These are phyloP conservation scores for Carassius auratus DNA, from an alignment of 2,113 vertebrate genomes.

Conservation along the genomic window DNA sequence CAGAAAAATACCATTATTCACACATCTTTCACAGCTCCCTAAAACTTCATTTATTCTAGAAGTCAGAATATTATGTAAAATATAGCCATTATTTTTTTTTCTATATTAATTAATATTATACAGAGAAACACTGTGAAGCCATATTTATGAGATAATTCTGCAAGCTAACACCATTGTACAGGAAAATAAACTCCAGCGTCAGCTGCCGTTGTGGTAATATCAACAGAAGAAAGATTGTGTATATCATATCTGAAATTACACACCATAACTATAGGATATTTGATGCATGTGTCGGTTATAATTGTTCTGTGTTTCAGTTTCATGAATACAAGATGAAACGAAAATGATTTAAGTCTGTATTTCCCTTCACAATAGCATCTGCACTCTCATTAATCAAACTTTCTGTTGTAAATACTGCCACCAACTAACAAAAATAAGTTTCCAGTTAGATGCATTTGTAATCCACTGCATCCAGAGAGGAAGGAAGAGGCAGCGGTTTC, in stretches of 20 bases:
- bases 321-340: conserved; percentile 21
- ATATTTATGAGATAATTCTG: neutral
- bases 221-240: neutral
- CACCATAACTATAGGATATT: conserved; percentile 14
- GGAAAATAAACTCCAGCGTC: neutral
- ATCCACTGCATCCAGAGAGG: conserved; percentile 67
- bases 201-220: conserved; percentile 11
- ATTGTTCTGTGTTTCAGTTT: conserved; percentile 40
- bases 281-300: conserved; percentile 24
- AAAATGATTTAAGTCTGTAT: neutral
- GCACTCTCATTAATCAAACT: conserved; percentile 19
- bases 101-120: conserved; percentile 2
- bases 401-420: conserved; percentile 29
- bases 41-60: neutral
- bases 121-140: neutral
- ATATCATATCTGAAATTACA: conserved; percentile 21
- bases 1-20: neutral
- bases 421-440: neutral
- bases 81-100: neutral
- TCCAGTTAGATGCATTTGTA: conserved; percentile 45
- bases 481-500: conserved; percentile 62
- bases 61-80: conserved; percentile 1
- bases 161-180: neutral
- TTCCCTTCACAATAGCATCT: neutral
- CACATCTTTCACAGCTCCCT: neutral